Base-by-base conservation (phyloP, 2,888 invertebrate species). In the Apocheima hispidaria region DNA sequence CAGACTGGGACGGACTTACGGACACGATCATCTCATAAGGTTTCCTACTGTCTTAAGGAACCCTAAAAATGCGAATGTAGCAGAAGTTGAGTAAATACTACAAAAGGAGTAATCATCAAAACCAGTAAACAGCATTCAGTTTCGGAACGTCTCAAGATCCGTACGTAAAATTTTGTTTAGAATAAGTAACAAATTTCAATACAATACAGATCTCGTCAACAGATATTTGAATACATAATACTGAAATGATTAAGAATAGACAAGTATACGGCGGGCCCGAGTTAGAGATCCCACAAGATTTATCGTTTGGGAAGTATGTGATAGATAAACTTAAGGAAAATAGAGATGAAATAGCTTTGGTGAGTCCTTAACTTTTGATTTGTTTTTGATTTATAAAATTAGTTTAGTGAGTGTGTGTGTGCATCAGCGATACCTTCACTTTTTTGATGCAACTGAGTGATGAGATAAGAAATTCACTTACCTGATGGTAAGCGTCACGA, bases 261-360 rank as follows among this genome's bases (percentile, higher is more conserved):
- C 46, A 64, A 16, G 65, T 71, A n/a, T 54, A 57, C 44, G 71
- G 71, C 7, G 68, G 60, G 1, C 62, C 65, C 2, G 35, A 23
- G 0, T 33, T 64, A 41, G 43, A 53, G 2, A 57, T 65, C 9
- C 54, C 68, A 4, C 21, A 43, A 7, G 33, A 66, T 49, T 58
- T 63, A 21, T 68, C 69, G 0, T 68, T 60, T 61, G 63, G 65
- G n/a, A 48, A 64, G 36, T 30, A 62, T 66, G 59, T 68, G 41
- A 28, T 71, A 26, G 48, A 65, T 3, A 60, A 57, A 35, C 40
- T 71, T 18, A 68, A 46, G 40, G 41, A 50, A 41, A 38, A 55
- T 6, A 52, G 38, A 20, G 52, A 63, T 16, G 56, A 55, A 56
- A 46, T 60, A 16, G 70, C 71, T 16, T 49, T 73, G 65, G 73